Percentiles rank a stretch among this genome's conserved stretches.
phyloP scores from a whole-genome alignment of 2,888 invertebrate genomes.

The Cantharis nigra region DNA sequence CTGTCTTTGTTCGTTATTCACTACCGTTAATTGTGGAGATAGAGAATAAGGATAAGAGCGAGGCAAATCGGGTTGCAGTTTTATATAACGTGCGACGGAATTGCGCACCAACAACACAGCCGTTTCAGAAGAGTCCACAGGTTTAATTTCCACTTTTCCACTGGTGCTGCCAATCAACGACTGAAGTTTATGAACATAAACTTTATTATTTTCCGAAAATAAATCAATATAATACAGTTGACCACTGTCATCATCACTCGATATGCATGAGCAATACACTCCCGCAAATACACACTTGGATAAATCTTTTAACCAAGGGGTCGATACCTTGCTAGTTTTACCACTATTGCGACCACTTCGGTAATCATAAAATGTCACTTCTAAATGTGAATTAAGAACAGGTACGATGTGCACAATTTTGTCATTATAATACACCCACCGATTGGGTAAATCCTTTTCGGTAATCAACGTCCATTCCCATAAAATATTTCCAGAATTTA shows the following conservation, averaged over 20 bases:
- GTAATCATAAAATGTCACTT: conserved; percentile 67
- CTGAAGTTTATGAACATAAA: conserved; percentile 33
- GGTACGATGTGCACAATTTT: conserved; percentile 67
- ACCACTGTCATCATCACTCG: conserved; percentile 57
- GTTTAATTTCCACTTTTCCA: conserved; percentile 34
- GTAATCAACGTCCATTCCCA: conserved; percentile 74
- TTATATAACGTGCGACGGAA: conserved; percentile 39
- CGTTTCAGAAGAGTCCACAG: conserved; percentile 39
- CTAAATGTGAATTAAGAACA: conserved; percentile 65
- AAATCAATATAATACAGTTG: conserved; percentile 68
- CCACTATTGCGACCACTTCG: conserved; percentile 64
- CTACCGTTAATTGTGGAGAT: conserved; percentile 44
- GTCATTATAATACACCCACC: conserved; percentile 64
- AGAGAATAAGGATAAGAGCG: conserved; percentile 59
- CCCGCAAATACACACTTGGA: conserved; percentile 64
- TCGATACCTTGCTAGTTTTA: conserved; percentile 62
- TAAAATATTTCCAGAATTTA: conserved; percentile 70
- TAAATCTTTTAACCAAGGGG: conserved; percentile 61
- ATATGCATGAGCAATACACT: conserved; percentile 69
- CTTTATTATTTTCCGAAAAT: conserved; percentile 51
- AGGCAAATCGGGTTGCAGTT: conserved; percentile 47
- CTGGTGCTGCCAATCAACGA: conserved; percentile 36
- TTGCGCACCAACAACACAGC: conserved; percentile 40
- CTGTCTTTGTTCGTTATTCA: conserved; percentile 43
- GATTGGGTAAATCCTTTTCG: conserved; percentile 50